These are phyloP conservation scores for Lophura nycthemera DNA, from an alignment of 2,113 vertebrate genomes.

Conservation along the genomic window DNA sequence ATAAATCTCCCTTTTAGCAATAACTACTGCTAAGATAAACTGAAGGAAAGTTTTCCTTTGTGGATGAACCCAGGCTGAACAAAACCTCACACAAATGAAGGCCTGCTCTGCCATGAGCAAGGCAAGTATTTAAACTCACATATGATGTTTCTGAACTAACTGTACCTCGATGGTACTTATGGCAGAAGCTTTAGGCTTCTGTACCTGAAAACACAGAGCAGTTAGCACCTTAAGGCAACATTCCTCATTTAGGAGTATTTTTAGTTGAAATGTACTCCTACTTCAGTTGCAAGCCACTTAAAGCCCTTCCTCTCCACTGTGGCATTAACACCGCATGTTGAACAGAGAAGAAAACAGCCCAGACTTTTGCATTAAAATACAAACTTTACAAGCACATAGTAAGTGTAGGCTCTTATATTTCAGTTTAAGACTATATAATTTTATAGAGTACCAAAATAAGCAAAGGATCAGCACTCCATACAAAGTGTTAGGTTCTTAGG, in stretches of 20 bases:
- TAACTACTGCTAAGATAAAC: background rate
- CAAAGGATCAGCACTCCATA: conserved; percentile 71
- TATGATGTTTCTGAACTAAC: background rate
- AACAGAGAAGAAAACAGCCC: conserved; percentile 19
- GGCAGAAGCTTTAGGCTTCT: background rate
- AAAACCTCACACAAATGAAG: fast-evolving
- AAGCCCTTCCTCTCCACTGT: background rate
- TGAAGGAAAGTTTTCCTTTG: fast-evolving
- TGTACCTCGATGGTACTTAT: fast-evolving
- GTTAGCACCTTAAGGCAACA: background rate
- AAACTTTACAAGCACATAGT: conserved; percentile 59
- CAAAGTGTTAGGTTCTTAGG: conserved; percentile 57
- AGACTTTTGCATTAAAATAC: conserved; percentile 58
- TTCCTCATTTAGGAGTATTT: background rate
- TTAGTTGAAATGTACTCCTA: background rate
- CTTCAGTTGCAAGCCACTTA: background rate
- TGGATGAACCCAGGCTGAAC: fast-evolving
- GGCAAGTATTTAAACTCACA: fast-evolving
- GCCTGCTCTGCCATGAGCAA: background rate
- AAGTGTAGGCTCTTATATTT: conserved; percentile 70
- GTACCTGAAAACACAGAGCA: background rate
- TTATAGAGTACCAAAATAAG: conserved; percentile 74
- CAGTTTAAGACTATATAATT: conserved; percentile 63
- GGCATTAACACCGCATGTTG: background rate
- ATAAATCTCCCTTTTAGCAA: background rate